Percentiles rank a stretch among this genome's conserved stretches.
Evolutionary conservation across 2,888 invertebrate genomes (phyloP).

Genomic region (Furcula furcula): DNA sequence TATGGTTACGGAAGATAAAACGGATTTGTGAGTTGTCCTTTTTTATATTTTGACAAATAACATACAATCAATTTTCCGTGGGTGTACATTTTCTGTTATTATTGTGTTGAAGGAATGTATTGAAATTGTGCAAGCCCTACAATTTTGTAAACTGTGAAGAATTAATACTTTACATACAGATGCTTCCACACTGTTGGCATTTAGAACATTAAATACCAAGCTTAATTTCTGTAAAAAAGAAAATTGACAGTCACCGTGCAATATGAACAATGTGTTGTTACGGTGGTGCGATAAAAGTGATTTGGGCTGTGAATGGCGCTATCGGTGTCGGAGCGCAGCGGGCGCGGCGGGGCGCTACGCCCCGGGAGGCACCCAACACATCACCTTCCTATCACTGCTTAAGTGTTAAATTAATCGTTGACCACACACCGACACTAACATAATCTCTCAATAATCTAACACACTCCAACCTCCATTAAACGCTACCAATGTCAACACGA

Average conservation of each 20-base stretch:
- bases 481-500: constrained; percentile 25
- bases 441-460: constrained; percentile 19
- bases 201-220: too few species aligned
- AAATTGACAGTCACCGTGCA: constrained; percentile 46
- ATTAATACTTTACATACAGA: too few species aligned
- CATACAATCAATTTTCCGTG: constrained; percentile 3
- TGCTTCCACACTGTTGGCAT: too few species aligned
- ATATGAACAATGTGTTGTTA: constrained; percentile 46
- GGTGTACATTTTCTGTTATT: too few species aligned
- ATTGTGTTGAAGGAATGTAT: too few species aligned
- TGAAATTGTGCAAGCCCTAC: too few species aligned
- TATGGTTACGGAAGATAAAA: constrained; percentile 33
- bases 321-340: constrained; percentile 54
- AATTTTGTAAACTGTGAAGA: too few species aligned
- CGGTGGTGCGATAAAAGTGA: constrained; percentile 51
- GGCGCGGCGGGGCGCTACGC: constrained; percentile 49
- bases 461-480: constrained; percentile 15
- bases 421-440: constrained; percentile 38
- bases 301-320: constrained; percentile 56
- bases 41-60: constrained; percentile 9
- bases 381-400: constrained; percentile 44
- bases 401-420: constrained; percentile 70
- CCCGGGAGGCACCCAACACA: constrained; percentile 36
- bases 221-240: constrained; percentile 1
- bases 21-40: constrained; percentile 35